Evolutionary conservation across 1,140 invertebrate species (phyloP).

Genomic region (Stenopsyche tienmushanensis): DNA sequence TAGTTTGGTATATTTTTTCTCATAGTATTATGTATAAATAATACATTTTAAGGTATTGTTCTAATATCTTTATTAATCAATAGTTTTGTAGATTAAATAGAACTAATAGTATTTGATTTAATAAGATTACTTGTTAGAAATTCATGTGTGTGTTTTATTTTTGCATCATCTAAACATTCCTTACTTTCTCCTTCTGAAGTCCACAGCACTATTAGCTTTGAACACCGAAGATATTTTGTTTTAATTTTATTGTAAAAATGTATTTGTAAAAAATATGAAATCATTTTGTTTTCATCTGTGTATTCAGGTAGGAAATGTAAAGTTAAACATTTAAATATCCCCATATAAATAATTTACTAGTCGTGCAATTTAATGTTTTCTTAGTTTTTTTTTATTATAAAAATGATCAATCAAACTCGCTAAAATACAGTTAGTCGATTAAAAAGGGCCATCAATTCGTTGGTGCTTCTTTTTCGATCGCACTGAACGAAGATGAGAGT

Average conservation of each 20-base stretch:
- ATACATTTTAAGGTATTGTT: conserved; percentile 11
- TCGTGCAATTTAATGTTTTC: too few species aligned
- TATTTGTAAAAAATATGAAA: neutral
- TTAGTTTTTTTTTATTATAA: too few species aligned
- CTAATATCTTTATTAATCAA: conserved; percentile 22
- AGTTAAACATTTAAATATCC: neutral
- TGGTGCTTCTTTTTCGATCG: too few species aligned
- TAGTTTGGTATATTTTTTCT: conserved; percentile 21
- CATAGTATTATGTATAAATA: conserved; percentile 17
- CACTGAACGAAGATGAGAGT: too few species aligned
- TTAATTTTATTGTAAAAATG: neutral
- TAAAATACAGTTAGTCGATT: too few species aligned
- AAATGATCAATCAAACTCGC: too few species aligned
- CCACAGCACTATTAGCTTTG: too few species aligned
- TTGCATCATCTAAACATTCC: conserved; percentile 22
- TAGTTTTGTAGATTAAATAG: conserved; percentile 27
- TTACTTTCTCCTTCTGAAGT: conserved; percentile 13
- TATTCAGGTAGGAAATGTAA: neutral
- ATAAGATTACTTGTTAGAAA: conserved; percentile 31
- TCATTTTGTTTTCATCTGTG: neutral
- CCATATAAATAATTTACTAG: too few species aligned
- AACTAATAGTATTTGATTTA: conserved; percentile 29
- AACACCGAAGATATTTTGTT: too few species aligned
- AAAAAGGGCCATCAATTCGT: too few species aligned
- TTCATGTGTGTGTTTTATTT: conserved; percentile 31